Base-by-base conservation (phyloP, 2,113 vertebrate genomes). In the Callochromis pleurospilus region DNA sequence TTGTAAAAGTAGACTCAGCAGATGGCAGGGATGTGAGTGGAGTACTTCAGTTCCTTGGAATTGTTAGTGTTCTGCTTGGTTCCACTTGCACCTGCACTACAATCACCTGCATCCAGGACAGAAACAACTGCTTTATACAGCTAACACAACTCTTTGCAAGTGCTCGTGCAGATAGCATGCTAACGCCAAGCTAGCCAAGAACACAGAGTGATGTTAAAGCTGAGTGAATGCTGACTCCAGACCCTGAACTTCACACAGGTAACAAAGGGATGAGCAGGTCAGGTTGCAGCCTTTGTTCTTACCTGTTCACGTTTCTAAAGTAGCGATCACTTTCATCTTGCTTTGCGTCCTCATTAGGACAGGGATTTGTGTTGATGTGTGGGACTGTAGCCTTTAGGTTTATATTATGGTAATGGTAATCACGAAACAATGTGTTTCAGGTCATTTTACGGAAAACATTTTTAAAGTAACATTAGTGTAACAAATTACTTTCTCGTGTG, bases 1-100 rank as follows among this genome's bases (percentile, higher is more conserved):
- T 36, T 65, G 31, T n/a, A 65, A 65, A 65, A 38, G 60, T 36
- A 36, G 58, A 62, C 29, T 62, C 58, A 62, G 29, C 58, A 62
- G 58, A 62, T 1, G 56, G 15, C 15, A 62, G 58, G 0, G 31
- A 62, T 62, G 58, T 0, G 58, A 62, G 1, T 62, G 0, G 31
- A 62, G 31, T 36, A 62, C 58, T 6, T 62, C 29, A 33, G 15
- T 33, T 33, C 15, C 9, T 33, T 62, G 31, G 31, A 31, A 31
- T 31, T 31, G 15, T 62, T 62, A 33, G 58, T 19, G 31, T 36
- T 62, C 29, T 62, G 1, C 58, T 62, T 62, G 58, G 3, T 62
- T 36, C 31, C 17, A 36, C 58, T 62, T 62, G 15, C 58, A 62
- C 58, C 58, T 62, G 6, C 58, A 19, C 58, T 62, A n/a, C 1